Percentiles rank a stretch among this genome's conserved stretches.
These are phyloP conservation scores for Aphelinus certus DNA, from an alignment of 1,140 invertebrate genomes.

Conservation along the genomic window DNA sequence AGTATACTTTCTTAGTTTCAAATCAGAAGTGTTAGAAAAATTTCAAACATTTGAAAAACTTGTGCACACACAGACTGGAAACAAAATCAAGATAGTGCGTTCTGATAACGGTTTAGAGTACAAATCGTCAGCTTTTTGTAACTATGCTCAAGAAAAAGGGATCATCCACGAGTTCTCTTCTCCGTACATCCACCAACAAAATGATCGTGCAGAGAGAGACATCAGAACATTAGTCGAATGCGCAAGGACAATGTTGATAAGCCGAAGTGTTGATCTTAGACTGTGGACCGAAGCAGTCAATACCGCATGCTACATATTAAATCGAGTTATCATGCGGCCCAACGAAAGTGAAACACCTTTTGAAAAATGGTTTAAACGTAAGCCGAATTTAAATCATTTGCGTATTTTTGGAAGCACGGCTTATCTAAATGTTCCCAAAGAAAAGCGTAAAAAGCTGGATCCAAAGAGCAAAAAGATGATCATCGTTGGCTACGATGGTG, in stretches of 20 bases:
- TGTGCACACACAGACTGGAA: conserved; percentile 50
- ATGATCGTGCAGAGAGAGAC: conserved; percentile 54
- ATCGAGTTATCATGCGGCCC: not conserved
- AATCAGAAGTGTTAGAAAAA: conserved; percentile 52
- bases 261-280: not conserved
- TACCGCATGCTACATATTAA: not conserved
- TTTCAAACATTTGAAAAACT: conserved; percentile 49
- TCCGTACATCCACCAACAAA: conserved; percentile 54
- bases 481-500: too few relatives aligned
- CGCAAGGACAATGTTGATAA: conserved; percentile 1
- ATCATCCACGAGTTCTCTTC: conserved; percentile 41
- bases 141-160: conserved; percentile 23
- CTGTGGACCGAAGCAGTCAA: conserved; percentile 8
- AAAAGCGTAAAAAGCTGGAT: too few relatives aligned
- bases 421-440: too few relatives aligned
- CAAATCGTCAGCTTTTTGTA: conserved; percentile 9
- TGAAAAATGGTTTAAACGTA: not conserved
- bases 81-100: conserved; percentile 45
- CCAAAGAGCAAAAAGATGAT: too few relatives aligned
- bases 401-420: not conserved
- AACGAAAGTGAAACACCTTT: not conserved
- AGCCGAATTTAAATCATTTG: not conserved
- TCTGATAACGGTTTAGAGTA: conserved; percentile 40
- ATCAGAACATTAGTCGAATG: conserved; percentile 36
- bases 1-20: conserved; percentile 53